Base-by-base conservation (phyloP, 2,797 vertebrate species). In the Myotis myotis region DNA sequence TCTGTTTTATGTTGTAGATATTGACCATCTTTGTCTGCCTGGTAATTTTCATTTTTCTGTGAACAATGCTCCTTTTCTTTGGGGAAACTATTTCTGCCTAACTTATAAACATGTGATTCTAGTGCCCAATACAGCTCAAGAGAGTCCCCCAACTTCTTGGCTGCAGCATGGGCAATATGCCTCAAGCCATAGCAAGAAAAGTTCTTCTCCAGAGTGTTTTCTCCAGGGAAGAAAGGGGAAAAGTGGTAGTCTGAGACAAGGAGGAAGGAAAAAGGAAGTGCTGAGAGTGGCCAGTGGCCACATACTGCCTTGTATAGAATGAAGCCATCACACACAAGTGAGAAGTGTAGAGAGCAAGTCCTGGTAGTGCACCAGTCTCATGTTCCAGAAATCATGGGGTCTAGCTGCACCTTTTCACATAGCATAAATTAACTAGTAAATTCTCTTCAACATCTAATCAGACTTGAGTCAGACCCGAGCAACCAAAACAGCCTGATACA, bases 31-130 rank as follows among this genome's bases (percentile, higher is more conserved):
- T n/a, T 82, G 16, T 38, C 68, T 71, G 16, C 47, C 68, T 38
- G 33, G 15, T 44, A 75, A 72, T 57, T 83, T 96, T 84, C 76
- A n/a, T 70, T 87, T 94, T 87, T 85, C 55, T 92, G 53, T n/a
- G 22, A 78, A 74, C 11, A 82, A 3, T 70, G 11, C 22, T 93
- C 8, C n/a, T 82, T 76, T 85, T 68, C 75, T 85, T 88, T 94
- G 38, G 28, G 53, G 6, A 53, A 92, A 75, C 62, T 36, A 16
- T 89, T 71, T 33, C 49, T 89, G 13, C 66, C 62, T 66, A 0
- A 57, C 53, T 71, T 71, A 70, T 41, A 70, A 89, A 75, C 5
- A 85, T 16, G 23, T 89, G 55, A 78, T 75, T 86, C 51, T 71
- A 87, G 23, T 62, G 41, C 36, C 22, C 80, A 30, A 51, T 84